Percentiles rank a stretch among this genome's conserved stretches.
Conservation (phyloP, 2,797 vertebrate species). For the Protosalanx chinensis region DNA sequence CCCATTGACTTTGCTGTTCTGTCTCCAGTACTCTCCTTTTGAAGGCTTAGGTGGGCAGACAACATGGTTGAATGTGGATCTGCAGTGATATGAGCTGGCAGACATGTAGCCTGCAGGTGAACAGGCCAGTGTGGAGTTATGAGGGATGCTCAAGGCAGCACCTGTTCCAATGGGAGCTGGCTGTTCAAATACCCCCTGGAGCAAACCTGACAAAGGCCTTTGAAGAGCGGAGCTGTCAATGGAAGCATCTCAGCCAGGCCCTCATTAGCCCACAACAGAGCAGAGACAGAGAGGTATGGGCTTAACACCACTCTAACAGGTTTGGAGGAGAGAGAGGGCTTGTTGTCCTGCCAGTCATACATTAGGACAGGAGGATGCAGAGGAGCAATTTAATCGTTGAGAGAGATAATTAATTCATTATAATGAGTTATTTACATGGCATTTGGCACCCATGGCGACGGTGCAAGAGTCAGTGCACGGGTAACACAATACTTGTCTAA, state of each 20-base stretch:
- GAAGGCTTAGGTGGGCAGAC: constrained; percentile 35
- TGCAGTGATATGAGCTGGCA: constrained; percentile 28
- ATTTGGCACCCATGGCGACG: too few relatives aligned
- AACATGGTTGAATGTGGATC: constrained; percentile 24
- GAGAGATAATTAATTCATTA: background rate
- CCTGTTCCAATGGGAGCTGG: constrained; percentile 40
- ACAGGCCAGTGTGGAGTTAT: constrained; percentile 39
- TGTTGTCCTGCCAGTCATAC: background rate
- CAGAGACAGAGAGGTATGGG: constrained; percentile 33
- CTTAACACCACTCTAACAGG: constrained; percentile 36
- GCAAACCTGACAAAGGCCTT: constrained; percentile 62
- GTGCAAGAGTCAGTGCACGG: too few relatives aligned
- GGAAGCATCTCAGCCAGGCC: constrained; percentile 52
- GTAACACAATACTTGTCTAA: too few relatives aligned
- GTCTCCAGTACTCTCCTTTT: constrained; percentile 12
- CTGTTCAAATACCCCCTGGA: constrained; percentile 51
- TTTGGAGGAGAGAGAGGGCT: constrained; percentile 25
- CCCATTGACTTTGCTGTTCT: constrained; percentile 2
- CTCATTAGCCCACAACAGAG: constrained; percentile 59
- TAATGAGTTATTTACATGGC: too few relatives aligned
- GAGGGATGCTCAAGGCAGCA: constrained; percentile 35
- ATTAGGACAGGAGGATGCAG: background rate
- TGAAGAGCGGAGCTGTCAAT: constrained; percentile 58
- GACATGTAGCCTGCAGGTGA: constrained; percentile 55
- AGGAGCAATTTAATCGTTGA: background rate